Evolutionary conservation across 2,113 vertebrate genomes (phyloP).

Genomic region (Myiozetetes cayanensis): DNA sequence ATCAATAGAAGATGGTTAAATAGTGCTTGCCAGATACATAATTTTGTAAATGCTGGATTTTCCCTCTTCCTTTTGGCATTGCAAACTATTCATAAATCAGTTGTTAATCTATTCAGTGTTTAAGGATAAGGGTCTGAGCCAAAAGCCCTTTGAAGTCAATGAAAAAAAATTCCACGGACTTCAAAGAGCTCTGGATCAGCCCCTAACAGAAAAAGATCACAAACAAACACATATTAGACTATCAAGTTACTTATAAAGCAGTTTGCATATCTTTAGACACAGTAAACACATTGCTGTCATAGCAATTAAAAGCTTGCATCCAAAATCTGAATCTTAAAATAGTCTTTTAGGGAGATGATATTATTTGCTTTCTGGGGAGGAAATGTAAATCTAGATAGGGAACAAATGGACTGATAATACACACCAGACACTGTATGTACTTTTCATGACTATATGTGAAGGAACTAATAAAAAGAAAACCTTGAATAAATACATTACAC

Average conservation of each 20-base stretch:
- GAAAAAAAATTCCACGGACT: not conserved
- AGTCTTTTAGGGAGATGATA: not conserved
- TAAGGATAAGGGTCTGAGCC: conserved; percentile 39
- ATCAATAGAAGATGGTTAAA: conserved; percentile 15
- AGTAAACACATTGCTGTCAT: conserved; percentile 22
- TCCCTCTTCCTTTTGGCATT: not conserved
- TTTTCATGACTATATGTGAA: not conserved
- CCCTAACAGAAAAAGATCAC: conserved; percentile 33
- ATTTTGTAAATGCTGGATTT: not conserved
- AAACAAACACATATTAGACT: conserved; percentile 9
- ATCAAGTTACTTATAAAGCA: not conserved
- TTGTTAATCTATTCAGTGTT: conserved; percentile 54
- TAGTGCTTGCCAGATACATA: not conserved
- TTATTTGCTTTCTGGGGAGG: not conserved
- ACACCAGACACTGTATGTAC: not conserved
- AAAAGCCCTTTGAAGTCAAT: conserved; percentile 46
- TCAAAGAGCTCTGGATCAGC: conserved; percentile 33
- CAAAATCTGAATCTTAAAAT: not conserved
- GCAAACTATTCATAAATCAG: conserved; percentile 23
- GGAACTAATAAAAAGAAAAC: not conserved
- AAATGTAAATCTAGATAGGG: not conserved
- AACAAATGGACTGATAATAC: not conserved
- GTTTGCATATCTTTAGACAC: conserved; percentile 26
- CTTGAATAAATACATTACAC: not conserved
- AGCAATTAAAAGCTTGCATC: not conserved